phyloP scores from a whole-genome alignment of 2,888 invertebrate species.

The Pimpla rufipes region DNA sequence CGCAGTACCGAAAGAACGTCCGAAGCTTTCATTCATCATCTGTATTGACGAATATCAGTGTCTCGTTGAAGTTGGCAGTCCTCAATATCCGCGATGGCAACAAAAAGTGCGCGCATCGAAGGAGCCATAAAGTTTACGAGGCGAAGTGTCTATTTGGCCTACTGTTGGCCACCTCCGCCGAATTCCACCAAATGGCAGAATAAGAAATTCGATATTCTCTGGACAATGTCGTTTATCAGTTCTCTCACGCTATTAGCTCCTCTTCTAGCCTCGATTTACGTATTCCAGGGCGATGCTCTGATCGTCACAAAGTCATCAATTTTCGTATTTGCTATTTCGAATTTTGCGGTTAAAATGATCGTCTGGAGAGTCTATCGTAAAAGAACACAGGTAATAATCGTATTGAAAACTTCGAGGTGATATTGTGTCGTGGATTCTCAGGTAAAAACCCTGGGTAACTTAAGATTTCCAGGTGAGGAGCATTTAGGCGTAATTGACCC shows the following conservation, averaged over 20 bases:
- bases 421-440: not conserved
- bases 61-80: not conserved
- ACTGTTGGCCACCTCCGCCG: slow-evolving; percentile 62
- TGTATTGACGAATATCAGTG: not conserved
- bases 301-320: slow-evolving; percentile 73
- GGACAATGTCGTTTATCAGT: slow-evolving; percentile 72
- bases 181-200: slow-evolving; percentile 55
- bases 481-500: not conserved
- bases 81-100: not conserved
- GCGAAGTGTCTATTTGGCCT: slow-evolving; percentile 61
- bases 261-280: slow-evolving; percentile 70
- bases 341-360: slow-evolving; percentile 74
- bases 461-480: not conserved
- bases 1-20: slow-evolving; percentile 5
- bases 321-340: slow-evolving; percentile 70
- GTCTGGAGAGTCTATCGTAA: slow-evolving; percentile 68
- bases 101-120: slow-evolving; percentile 53
- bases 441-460: not conserved
- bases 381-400: slow-evolving; percentile 71
- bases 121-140: slow-evolving; percentile 62
- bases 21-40: not conserved
- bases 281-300: slow-evolving; percentile 67
- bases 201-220: slow-evolving; percentile 69
- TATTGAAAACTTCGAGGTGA: not conserved
- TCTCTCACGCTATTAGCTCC: slow-evolving; percentile 69